Percentiles rank a stretch among this genome's conserved stretches.
Conservation (phyloP, 2,113 vertebrate species). For the Sitta europaea region DNA sequence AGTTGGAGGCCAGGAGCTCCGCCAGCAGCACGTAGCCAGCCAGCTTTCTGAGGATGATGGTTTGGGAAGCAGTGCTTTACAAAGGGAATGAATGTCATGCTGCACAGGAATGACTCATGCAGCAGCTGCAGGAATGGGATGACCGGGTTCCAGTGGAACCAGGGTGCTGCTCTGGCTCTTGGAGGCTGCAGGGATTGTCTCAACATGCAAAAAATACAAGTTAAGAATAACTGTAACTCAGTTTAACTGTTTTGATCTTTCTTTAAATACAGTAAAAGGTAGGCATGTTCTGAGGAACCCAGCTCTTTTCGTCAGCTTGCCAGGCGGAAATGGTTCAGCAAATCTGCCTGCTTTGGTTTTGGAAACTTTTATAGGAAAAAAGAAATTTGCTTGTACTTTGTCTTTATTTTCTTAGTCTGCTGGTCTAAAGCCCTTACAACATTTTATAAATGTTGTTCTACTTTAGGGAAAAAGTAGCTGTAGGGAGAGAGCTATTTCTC, state of each 20-base stretch:
- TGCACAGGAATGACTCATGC: not conserved
- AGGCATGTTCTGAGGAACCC: not conserved
- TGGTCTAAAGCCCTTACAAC: not conserved
- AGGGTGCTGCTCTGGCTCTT: not conserved
- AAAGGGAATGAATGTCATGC: not conserved
- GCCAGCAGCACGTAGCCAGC: not conserved
- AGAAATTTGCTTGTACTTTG: not conserved
- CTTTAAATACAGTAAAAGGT: not conserved
- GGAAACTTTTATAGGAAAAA: not conserved
- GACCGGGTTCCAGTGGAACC: not conserved
- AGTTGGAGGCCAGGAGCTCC: not conserved
- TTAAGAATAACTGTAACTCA: not conserved
- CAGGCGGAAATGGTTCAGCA: not conserved
- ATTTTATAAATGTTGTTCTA: not conserved
- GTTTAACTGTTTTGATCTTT: not conserved
- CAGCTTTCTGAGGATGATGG: not conserved
- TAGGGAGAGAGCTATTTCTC: not conserved
- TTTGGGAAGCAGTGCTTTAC: not conserved
- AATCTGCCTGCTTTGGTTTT: slow-evolving; percentile 21
- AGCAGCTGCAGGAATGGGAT: not conserved
- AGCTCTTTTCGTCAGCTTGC: not conserved
- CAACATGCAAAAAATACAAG: not conserved
- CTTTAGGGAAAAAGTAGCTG: not conserved
- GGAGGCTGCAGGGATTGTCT: not conserved
- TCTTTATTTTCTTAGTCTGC: slow-evolving; percentile 33